phyloP scores from a whole-genome alignment of 2,113 vertebrate genomes.

The Sinocyclocheilus grahami region DNA sequence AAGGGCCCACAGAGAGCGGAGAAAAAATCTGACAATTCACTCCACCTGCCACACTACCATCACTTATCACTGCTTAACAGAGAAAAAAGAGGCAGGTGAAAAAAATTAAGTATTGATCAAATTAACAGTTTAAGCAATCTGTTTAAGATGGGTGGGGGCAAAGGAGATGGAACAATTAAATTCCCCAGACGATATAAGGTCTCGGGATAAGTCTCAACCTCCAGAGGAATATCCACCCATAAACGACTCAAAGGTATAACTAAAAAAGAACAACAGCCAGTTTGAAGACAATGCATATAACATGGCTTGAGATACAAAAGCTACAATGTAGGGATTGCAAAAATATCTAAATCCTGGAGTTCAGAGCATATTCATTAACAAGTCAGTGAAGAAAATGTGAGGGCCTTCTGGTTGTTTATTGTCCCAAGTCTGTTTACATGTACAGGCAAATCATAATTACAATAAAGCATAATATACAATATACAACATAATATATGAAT shows the following conservation, averaged over 20 bases:
- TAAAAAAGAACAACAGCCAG: not conserved
- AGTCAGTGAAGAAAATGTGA: not conserved
- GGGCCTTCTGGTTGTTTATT: not conserved
- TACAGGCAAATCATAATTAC: too few relatives aligned
- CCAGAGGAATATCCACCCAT: slow-evolving; percentile 46
- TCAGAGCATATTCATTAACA: not conserved
- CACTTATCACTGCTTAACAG: slow-evolving; percentile 96
- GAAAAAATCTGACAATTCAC: slow-evolving; percentile 89
- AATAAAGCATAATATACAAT: too few relatives aligned
- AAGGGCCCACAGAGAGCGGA: slow-evolving; percentile 81
- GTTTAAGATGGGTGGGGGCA: slow-evolving; percentile 75
- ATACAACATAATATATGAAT: too few relatives aligned
- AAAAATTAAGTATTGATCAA: slow-evolving; percentile 99
- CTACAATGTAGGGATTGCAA: not conserved
- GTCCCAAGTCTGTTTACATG: too few relatives aligned
- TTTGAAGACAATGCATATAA: not conserved
- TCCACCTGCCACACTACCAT: slow-evolving; percentile 79
- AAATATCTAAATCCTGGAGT: not conserved
- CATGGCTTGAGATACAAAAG: not conserved
- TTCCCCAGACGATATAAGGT: slow-evolving; percentile 84
- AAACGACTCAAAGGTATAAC: not conserved
- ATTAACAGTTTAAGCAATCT: slow-evolving; percentile 98
- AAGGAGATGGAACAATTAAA: slow-evolving; percentile 92
- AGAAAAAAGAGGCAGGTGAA: slow-evolving; percentile 87
- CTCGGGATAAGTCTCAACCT: slow-evolving; percentile 83